Evolutionary conservation across 2,113 vertebrate genomes (phyloP).

Genomic region (Sula dactylatra): DNA sequence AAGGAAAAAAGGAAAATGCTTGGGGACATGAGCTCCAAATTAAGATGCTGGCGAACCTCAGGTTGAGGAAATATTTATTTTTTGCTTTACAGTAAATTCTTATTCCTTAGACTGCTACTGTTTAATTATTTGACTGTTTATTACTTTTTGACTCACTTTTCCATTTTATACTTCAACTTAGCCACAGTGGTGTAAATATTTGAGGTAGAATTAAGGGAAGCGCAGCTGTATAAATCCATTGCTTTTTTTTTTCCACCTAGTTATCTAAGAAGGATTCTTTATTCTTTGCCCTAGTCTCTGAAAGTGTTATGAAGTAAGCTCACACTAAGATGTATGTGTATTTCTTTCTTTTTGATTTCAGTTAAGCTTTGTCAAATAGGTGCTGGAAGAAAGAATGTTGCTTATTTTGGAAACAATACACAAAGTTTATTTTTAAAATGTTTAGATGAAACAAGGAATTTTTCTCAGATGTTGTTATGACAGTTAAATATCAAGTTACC

Average conservation of each 20-base stretch:
- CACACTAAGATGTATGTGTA: background rate
- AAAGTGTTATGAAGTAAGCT: background rate
- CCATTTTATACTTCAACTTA: conserved; percentile 26
- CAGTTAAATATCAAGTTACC: background rate
- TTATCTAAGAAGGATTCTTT: conserved; percentile 59
- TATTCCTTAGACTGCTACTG: conserved; percentile 47
- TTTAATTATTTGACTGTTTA: conserved; percentile 60
- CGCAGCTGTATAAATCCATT: conserved; percentile 46
- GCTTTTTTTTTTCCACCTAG: background rate
- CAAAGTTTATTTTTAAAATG: background rate
- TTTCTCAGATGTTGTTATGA: rapidly evolving
- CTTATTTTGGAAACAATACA: background rate
- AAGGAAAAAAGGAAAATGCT: background rate
- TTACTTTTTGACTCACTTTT: conserved; percentile 38
- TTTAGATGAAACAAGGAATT: background rate
- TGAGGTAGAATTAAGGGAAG: conserved; percentile 56
- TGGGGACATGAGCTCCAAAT: conserved; percentile 25
- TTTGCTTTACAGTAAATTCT: conserved; percentile 52
- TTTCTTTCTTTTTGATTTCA: background rate
- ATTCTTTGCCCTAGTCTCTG: background rate
- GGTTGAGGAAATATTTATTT: conserved; percentile 56
- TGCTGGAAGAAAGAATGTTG: background rate
- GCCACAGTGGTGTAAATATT: conserved; percentile 53
- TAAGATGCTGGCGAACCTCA: conserved; percentile 49
- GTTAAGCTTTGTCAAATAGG: background rate